phyloP scores from a whole-genome alignment of 2,113 vertebrate species.

The Brachypteracias leptosomus region DNA sequence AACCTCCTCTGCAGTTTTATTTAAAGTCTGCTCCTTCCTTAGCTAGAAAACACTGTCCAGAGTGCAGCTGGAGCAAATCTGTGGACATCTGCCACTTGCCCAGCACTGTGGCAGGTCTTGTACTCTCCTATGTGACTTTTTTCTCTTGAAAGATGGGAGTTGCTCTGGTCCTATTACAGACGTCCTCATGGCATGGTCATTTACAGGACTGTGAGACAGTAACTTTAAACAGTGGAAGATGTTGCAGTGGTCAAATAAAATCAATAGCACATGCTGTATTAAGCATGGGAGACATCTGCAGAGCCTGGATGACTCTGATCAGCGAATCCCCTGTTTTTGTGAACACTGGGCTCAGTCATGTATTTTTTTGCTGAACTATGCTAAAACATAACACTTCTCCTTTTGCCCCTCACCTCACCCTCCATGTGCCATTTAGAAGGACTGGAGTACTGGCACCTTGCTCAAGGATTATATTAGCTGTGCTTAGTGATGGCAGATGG shows the following conservation, averaged over 20 bases:
- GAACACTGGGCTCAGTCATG: background rate
- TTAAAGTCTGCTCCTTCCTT: background rate
- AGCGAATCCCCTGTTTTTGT: background rate
- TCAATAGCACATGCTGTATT: background rate
- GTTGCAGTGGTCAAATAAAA: background rate
- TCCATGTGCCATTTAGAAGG: background rate
- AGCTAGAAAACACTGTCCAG: background rate
- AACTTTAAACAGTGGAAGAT: background rate
- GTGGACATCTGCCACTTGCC: accelerated
- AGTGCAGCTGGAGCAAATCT: background rate
- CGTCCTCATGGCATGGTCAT: accelerated
- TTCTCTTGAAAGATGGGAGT: background rate
- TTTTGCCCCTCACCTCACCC: accelerated
- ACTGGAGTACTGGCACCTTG: background rate
- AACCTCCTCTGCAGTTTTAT: background rate
- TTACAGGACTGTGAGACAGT: background rate
- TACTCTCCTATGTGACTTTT: accelerated
- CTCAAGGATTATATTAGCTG: background rate
- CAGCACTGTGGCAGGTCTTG: background rate
- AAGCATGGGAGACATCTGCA: background rate
- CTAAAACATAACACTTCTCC: background rate
- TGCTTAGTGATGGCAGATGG: background rate
- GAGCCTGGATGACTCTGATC: background rate
- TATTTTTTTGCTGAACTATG: background rate
- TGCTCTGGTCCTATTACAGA: background rate